Conservation (phyloP, 2,888 invertebrate genomes). For the Mythimna loreyi region DNA sequence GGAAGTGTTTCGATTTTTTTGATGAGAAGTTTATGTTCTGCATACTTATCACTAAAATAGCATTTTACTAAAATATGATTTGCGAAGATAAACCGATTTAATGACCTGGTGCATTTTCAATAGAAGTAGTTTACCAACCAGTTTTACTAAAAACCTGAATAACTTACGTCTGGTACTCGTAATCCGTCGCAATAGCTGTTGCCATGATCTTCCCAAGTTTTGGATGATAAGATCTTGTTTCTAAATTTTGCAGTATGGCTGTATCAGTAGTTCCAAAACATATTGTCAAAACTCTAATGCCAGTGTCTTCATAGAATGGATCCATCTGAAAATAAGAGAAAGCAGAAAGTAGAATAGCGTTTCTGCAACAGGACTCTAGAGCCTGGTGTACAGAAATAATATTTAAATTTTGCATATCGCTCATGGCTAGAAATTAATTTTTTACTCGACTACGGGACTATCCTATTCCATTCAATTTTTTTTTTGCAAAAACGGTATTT, state of each 20-base stretch:
- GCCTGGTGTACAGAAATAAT: not conserved
- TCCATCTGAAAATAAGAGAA: constrained; percentile 62
- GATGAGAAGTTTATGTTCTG: no score
- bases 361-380: not conserved
- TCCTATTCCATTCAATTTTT: no score
- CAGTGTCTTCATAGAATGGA: constrained; percentile 66
- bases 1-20: no score
- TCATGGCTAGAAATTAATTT: not conserved
- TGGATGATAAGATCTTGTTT: constrained; percentile 54
- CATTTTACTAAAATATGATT: not conserved
- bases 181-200: not conserved
- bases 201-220: constrained; percentile 44
- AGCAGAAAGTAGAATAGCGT: not conserved
- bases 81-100: not conserved
- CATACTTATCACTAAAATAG: no score
- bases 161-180: constrained; percentile 61
- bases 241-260: constrained; percentile 64
- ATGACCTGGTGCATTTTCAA: not conserved
- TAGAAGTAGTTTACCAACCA: no score
- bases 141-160: no score
- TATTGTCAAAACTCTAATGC: constrained; percentile 69
- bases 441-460: not conserved
- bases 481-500: no score
- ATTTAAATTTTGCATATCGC: not conserved
- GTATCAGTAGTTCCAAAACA: constrained; percentile 73